Conservation (phyloP, 2,113 vertebrate genomes). For the Rafetus swinhoei region DNA sequence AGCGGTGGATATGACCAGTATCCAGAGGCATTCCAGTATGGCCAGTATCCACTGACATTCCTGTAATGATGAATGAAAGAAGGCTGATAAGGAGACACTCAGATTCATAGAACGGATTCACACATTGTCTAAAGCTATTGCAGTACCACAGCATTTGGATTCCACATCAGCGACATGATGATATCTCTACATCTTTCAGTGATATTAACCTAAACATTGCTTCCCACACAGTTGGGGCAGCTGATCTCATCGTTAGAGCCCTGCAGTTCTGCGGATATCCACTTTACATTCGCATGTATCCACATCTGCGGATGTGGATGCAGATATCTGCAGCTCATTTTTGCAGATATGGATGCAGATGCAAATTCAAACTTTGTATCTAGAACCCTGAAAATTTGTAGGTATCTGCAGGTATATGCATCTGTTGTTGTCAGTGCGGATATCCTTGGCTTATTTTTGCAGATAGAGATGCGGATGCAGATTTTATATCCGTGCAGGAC, state of each 20-base stretch:
- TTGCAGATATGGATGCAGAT: too few species aligned
- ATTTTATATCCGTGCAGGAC: too few species aligned
- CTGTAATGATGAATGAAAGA: constrained; percentile 67
- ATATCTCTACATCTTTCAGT: constrained; percentile 63
- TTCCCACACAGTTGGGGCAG: constrained; percentile 68
- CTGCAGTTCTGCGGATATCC: too few species aligned
- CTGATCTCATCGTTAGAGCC: background rate
- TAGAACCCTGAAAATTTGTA: too few species aligned
- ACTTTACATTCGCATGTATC: too few species aligned
- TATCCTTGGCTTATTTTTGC: too few species aligned
- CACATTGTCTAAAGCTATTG: constrained; percentile 66
- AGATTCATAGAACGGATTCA: constrained; percentile 60
- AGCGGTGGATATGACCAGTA: constrained; percentile 61
- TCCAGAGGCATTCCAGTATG: background rate
- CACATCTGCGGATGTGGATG: too few species aligned
- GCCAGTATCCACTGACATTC: constrained; percentile 30
- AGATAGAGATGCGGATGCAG: too few species aligned
- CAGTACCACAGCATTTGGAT: constrained; percentile 62
- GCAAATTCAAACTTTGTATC: too few species aligned
- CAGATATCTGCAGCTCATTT: too few species aligned
- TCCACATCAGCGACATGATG: constrained; percentile 65
- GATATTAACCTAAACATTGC: constrained; percentile 66
- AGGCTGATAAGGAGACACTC: constrained; percentile 63
- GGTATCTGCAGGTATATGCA: too few species aligned
- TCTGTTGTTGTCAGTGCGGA: too few species aligned